These are phyloP conservation scores for Gasterosteus nipponicus DNA, from an alignment of 2,113 vertebrate genomes.

Conservation along the genomic window DNA sequence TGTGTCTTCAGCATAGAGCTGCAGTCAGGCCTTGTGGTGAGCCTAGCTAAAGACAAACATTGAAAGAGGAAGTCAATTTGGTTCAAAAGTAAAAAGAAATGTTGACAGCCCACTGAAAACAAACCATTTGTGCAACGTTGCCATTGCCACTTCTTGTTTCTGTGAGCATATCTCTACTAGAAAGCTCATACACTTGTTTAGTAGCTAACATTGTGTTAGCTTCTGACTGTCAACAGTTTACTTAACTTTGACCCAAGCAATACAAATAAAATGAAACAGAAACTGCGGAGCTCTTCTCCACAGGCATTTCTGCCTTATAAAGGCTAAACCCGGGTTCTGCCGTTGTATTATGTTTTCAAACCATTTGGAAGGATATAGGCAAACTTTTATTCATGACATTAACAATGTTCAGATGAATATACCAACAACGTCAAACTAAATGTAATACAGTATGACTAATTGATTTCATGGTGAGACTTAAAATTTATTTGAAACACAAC, in stretches of 20 bases:
- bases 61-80: not conserved
- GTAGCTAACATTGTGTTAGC: not conserved
- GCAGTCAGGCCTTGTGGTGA: not conserved
- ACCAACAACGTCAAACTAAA: too few relatives aligned
- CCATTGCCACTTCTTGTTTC: not conserved
- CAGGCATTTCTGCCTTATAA: not conserved
- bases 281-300: not conserved
- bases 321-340: not conserved
- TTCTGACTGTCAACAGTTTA: not conserved
- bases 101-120: not conserved
- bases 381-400: too few relatives aligned
- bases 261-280: not conserved
- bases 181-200: not conserved
- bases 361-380: too few relatives aligned
- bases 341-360: not conserved
- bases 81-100: constrained; percentile 1
- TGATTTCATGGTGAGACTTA: too few relatives aligned
- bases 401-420: too few relatives aligned
- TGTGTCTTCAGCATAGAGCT: not conserved
- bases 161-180: not conserved
- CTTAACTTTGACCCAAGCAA: not conserved
- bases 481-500: too few relatives aligned
- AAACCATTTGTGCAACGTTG: not conserved
- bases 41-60: not conserved
- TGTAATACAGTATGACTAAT: too few relatives aligned